Conservation (phyloP, 2,888 invertebrate species). For the Mongoloraphidia duomilia region DNA sequence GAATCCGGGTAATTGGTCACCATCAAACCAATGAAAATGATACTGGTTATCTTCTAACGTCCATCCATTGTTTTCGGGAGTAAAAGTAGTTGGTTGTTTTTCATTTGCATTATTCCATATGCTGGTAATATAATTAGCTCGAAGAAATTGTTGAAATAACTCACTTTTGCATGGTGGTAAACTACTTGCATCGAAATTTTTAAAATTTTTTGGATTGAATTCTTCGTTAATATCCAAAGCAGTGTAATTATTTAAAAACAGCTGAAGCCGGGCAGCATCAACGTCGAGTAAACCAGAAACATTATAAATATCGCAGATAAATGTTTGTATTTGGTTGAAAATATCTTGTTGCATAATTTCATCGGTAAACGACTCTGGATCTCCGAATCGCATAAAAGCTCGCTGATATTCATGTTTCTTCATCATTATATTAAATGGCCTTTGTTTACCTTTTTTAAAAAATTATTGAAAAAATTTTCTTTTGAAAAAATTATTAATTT, state of each 20-base stretch:
- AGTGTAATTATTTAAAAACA: constrained; percentile 14
- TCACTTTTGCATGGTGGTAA: constrained; percentile 13
- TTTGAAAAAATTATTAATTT: background rate
- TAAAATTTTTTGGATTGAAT: constrained; percentile 6
- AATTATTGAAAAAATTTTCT: too few relatives aligned
- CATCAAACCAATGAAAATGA: background rate
- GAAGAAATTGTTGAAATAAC: constrained; percentile 4
- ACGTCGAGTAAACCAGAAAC: constrained; percentile 18
- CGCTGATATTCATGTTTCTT: constrained; percentile 10
- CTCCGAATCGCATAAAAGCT: constrained; percentile 9
- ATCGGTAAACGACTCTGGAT: constrained; percentile 2
- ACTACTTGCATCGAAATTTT: constrained; percentile 13
- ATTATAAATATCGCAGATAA: constrained; percentile 14
- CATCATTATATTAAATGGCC: constrained; percentile 10
- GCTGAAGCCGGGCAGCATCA: constrained; percentile 15
- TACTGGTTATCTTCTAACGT: background rate
- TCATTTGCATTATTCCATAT: constrained; percentile 7
- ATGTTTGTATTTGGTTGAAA: constrained; percentile 9
- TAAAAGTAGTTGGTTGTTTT: background rate
- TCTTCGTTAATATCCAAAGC: constrained; percentile 12
- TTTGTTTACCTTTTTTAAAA: constrained; percentile 10
- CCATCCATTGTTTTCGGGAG: background rate
- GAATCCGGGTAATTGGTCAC: background rate
- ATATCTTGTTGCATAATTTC: background rate
- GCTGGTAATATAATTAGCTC: constrained; percentile 5